These are phyloP conservation scores for Ophion slaviceki DNA, from an alignment of 2,888 invertebrate species.

Conservation along the genomic window DNA sequence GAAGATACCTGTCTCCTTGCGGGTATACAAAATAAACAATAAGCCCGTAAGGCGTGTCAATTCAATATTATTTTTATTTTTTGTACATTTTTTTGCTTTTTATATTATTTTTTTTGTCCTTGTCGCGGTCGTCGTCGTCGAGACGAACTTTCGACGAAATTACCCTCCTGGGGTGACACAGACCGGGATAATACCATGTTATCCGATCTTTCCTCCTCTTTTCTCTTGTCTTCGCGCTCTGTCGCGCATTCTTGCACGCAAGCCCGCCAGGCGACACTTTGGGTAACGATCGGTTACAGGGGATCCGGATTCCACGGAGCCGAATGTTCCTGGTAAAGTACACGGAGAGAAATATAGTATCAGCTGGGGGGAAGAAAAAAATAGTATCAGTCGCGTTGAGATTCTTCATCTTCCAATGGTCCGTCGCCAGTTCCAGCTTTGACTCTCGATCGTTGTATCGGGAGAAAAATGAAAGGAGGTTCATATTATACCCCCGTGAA, in stretches of 20 bases:
- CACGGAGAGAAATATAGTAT: conserved; percentile 35
- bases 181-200: conserved; percentile 67
- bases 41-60: conserved; percentile 37
- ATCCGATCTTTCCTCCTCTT: conserved; percentile 44
- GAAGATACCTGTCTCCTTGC: conserved; percentile 37
- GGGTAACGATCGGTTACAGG: conserved; percentile 79
- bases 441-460: conserved; percentile 43
- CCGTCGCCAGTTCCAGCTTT: conserved; percentile 47
- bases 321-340: conserved; percentile 64
- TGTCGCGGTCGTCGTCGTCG: conserved; percentile 27
- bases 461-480: not conserved
- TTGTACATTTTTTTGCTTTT: conserved; percentile 21
- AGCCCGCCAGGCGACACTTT: conserved; percentile 83
- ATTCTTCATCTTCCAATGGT: conserved; percentile 37
- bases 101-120: conserved; percentile 51
- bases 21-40: conserved; percentile 16
- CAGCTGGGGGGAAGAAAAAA: not conserved
- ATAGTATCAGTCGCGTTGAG: conserved; percentile 32
- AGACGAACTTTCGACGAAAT: conserved; percentile 78
- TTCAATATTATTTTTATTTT: conserved; percentile 24
- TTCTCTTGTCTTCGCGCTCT: conserved; percentile 52
- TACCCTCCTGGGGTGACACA: conserved; percentile 81
- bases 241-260: conserved; percentile 81
- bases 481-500: not conserved
- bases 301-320: conserved; percentile 63